phyloP scores from a whole-genome alignment of 1,140 invertebrate genomes.

The Eulimnadia texana region DNA sequence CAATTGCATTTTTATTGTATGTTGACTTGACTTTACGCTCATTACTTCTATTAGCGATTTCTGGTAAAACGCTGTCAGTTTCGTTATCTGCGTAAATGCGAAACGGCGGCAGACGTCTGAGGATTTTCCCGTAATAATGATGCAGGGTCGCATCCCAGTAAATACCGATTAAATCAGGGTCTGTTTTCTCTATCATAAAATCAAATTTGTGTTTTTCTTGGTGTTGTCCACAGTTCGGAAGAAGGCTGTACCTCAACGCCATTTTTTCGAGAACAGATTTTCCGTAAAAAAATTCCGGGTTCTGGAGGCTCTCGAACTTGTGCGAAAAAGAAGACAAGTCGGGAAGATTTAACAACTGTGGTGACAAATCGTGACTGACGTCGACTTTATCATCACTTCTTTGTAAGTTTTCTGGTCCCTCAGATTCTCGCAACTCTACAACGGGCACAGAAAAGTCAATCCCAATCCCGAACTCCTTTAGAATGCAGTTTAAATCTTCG shows the following conservation, averaged over 20 bases:
- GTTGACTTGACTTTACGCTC: neutral
- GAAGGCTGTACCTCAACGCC: neutral
- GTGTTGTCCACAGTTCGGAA: neutral
- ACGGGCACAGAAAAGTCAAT: neutral
- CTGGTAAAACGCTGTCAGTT: neutral
- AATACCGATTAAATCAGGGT: neutral
- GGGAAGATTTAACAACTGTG: no score
- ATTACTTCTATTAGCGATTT: neutral
- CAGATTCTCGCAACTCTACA: neutral
- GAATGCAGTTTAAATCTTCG: neutral
- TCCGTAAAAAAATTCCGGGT: neutral
- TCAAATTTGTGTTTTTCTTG: neutral
- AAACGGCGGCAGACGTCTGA: neutral
- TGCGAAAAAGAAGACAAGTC: neutral
- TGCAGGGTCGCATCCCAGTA: conserved; percentile 1
- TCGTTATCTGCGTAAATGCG: conserved; percentile 4
- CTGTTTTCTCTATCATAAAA: neutral
- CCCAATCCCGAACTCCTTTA: neutral
- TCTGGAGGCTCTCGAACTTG: neutral
- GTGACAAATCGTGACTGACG: no score
- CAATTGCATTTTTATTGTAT: neutral
- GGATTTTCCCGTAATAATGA: neutral
- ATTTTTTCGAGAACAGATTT: neutral
- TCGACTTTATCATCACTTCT: neutral
- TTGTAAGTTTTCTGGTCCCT: neutral